Base-by-base conservation (phyloP, 2,797 vertebrate genomes). In the Buphagus erythrorhynchus region DNA sequence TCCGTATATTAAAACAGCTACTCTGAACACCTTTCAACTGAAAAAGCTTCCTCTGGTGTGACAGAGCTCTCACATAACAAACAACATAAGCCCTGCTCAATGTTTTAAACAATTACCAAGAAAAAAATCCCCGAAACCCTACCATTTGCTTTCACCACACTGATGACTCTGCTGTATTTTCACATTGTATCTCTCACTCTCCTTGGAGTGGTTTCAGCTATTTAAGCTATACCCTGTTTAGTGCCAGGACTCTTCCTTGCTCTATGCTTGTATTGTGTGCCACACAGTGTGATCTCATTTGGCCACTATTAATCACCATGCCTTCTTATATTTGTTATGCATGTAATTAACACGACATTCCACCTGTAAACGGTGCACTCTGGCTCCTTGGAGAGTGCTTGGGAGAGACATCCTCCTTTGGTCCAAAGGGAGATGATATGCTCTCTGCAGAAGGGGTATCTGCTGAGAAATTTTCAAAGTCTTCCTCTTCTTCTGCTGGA, bases 341-440 rank as follows among this genome's bases (percentile, higher is more conserved):
- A 75, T 2, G 13, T 25, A 86, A 88, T 45, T 55, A 90, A 77
- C 16, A 90, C 58, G 63, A 96, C 13, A 20, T n/a, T 94, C 97
- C 76, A 99, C 99, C 99, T 98, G 99, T 99, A 95, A 99, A 99
- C 5, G 99, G 99, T 43, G 97, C 83, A 13, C 97, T 96, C 43
- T 98, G 98, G 86, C 81, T 98, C 95, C 97, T 97, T 7, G 54
- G 48, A 33, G 80, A 57, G 18, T 90, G 97, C 46, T 89, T 77
- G 21, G 95, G 93, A 88, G 72, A 90, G 16, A 58, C 7, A 6
- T 93, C 51, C n/a, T 95, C 97, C 97, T 98, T 98, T 21, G 80
- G 78, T 77, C 98, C 98, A 79, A 99, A 99, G 0, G 98, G 99
- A 59, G 98, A 98, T 4, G 97, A 93, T 17, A 94, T 7, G 26